These are phyloP conservation scores for Chrysolina oricalcia DNA, from an alignment of 2,888 invertebrate genomes.

Conservation along the genomic window DNA sequence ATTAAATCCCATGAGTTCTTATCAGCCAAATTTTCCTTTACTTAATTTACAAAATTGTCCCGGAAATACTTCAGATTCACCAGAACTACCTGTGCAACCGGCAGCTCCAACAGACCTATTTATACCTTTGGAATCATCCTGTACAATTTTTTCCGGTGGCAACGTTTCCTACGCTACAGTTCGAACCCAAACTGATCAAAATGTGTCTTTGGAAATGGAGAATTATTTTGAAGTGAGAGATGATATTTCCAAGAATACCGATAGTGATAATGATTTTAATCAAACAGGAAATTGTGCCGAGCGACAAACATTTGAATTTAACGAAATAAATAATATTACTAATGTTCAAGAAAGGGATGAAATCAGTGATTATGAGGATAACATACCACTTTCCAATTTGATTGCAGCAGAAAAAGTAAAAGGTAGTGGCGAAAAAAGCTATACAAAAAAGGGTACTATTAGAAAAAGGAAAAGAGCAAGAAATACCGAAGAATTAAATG, in stretches of 20 bases:
- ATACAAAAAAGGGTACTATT: slow-evolving; percentile 26
- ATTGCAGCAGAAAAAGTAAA: slow-evolving; percentile 26
- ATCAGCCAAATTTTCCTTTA: too few relatives aligned
- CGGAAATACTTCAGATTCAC: too few relatives aligned
- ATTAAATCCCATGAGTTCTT: too few relatives aligned
- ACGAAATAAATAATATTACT: slow-evolving; percentile 26
- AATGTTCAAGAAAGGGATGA: slow-evolving; percentile 26
- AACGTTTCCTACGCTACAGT: slow-evolving; percentile 25
- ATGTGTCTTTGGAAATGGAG: slow-evolving; percentile 23
- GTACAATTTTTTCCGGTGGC: slow-evolving; percentile 17
- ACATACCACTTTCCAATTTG: slow-evolving; percentile 26
- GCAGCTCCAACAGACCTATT: too few relatives aligned
- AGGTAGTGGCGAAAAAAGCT: slow-evolving; percentile 26
- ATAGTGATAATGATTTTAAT: slow-evolving; percentile 25
- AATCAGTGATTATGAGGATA: slow-evolving; percentile 25
- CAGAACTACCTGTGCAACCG: too few relatives aligned
- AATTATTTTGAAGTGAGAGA: slow-evolving; percentile 25
- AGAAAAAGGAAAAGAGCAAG: slow-evolving; percentile 26
- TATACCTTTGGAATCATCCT: too few relatives aligned
- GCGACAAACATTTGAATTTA: slow-evolving; percentile 26
- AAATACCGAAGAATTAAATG: slow-evolving; percentile 26
- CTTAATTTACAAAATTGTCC: too few relatives aligned
- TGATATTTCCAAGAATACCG: slow-evolving; percentile 23
- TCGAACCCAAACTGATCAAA: slow-evolving; percentile 26
- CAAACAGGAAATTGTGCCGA: slow-evolving; percentile 25